A percentile compares a stretch with the other conserved stretches of the same genome.
These are phyloP conservation scores for Melikaiella ostensackeni DNA, from an alignment of 2,888 invertebrate species.

Conservation along the genomic window DNA sequence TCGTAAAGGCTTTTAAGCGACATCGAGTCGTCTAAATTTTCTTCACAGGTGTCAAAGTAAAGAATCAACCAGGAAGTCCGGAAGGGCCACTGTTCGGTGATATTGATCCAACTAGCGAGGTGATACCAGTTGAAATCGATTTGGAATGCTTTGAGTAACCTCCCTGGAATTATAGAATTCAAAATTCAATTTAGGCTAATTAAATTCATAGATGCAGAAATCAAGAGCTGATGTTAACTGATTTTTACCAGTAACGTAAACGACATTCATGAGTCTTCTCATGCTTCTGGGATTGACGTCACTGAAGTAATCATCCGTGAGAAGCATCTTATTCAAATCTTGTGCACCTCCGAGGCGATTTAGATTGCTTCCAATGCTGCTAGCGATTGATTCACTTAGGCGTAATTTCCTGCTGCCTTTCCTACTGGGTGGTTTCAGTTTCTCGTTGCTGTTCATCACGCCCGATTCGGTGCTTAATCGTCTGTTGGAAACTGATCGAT, in stretches of 20 bases:
- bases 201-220: constrained; percentile 8
- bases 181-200: background rate
- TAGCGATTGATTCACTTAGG: constrained; percentile 92
- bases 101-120: constrained; percentile 98
- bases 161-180: constrained; percentile 81
- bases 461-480: constrained; percentile 89
- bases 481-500: constrained; percentile 83
- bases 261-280: constrained; percentile 97
- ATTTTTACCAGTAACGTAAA: constrained; percentile 91
- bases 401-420: constrained; percentile 86
- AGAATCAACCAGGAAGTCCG: constrained; percentile 98
- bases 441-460: constrained; percentile 89
- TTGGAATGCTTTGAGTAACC: constrained; percentile 97
- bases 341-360: constrained; percentile 88
- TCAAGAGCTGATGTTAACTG: background rate
- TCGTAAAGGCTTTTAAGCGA: constrained; percentile 95
- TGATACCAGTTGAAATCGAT: constrained; percentile 99
- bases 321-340: constrained; percentile 88
- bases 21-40: constrained; percentile 89
- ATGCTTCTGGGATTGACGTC: constrained; percentile 99
- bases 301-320: constrained; percentile 99
- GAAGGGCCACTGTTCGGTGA: constrained; percentile 99
- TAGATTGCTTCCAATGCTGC: constrained; percentile 93
- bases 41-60: constrained; percentile 93
- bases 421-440: constrained; percentile 81